Evolutionary conservation across 2,113 vertebrate species (phyloP).

Genomic region (Paedocypris sp.): DNA sequence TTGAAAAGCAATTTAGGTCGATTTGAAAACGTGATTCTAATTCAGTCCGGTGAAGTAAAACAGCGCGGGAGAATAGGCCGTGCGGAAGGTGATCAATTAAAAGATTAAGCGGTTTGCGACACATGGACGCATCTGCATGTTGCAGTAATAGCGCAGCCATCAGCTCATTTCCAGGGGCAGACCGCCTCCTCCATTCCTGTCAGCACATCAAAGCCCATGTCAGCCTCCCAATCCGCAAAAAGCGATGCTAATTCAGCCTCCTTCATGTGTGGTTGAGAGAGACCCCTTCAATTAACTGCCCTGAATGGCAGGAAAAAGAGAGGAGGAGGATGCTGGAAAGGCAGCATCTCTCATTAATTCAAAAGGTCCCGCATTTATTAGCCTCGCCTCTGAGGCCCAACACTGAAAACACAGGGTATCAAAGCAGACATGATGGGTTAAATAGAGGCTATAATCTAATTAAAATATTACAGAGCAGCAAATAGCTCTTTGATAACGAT

Average conservation of each 20-base stretch:
- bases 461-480: conserved; percentile 95
- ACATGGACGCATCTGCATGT: conserved; percentile 82
- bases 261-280: conserved; percentile 89
- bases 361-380: conserved; percentile 87
- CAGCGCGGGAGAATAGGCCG: conserved; percentile 51
- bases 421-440: conserved; percentile 98
- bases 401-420: conserved; percentile 83
- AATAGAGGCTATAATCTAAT: conserved; percentile 99
- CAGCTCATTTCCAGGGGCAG: conserved; percentile 95
- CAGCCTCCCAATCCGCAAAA: conserved; percentile 78
- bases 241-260: conserved; percentile 91
- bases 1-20: conserved; percentile 52
- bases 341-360: conserved; percentile 91
- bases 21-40: conserved; percentile 57
- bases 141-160: conserved; percentile 83
- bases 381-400: conserved; percentile 90
- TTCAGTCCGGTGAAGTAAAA: conserved; percentile 44
- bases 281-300: conserved; percentile 99
- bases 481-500: conserved; percentile 98
- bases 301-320: conserved; percentile 77
- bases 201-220: conserved; percentile 86
- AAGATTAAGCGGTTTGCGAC: conserved; percentile 97
- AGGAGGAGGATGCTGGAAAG: conserved; percentile 59
- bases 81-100: conserved; percentile 94
- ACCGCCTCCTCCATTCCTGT: conserved; percentile 70